Evolutionary conservation across 2,888 invertebrate species (phyloP).

Genomic region (Sinotaia quadrata): DNA sequence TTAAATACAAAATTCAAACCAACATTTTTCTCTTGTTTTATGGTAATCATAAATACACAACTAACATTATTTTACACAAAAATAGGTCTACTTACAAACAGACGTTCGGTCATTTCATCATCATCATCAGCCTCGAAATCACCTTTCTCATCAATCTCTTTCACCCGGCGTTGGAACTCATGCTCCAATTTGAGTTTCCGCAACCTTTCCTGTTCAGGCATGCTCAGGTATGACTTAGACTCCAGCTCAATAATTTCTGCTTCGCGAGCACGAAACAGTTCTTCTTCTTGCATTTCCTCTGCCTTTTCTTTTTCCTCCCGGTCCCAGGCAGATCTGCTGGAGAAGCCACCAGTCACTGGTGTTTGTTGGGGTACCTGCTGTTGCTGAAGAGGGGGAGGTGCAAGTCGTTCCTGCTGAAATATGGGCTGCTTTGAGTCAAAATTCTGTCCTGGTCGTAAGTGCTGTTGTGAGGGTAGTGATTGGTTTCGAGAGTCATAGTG

Average conservation of each 20-base stretch:
- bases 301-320: slow-evolving; percentile 92
- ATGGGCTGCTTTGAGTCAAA: background rate
- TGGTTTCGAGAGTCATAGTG: slow-evolving; percentile 38
- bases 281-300: slow-evolving; percentile 81
- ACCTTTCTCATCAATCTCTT: slow-evolving; percentile 82
- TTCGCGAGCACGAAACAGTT: slow-evolving; percentile 86
- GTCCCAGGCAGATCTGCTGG: slow-evolving; percentile 81
- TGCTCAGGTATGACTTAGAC: slow-evolving; percentile 38
- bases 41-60: too few species aligned
- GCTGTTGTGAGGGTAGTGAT: background rate
- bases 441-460: background rate
- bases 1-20: too few species aligned
- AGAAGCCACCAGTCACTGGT: slow-evolving; percentile 8
- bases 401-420: slow-evolving; percentile 40
- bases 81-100: slow-evolving; percentile 51
- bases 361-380: slow-evolving; percentile 8
- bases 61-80: too few species aligned
- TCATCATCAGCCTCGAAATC: slow-evolving; percentile 76
- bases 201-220: slow-evolving; percentile 64
- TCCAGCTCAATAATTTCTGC: slow-evolving; percentile 88
- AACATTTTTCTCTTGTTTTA: too few species aligned
- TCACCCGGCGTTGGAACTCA: slow-evolving; percentile 93
- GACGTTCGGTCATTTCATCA: slow-evolving; percentile 53
- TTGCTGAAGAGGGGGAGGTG: slow-evolving; percentile 26
- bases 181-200: slow-evolving; percentile 84